Evolutionary conservation across 2,113 vertebrate genomes (phyloP).

Genomic region (Tichodroma muraria): DNA sequence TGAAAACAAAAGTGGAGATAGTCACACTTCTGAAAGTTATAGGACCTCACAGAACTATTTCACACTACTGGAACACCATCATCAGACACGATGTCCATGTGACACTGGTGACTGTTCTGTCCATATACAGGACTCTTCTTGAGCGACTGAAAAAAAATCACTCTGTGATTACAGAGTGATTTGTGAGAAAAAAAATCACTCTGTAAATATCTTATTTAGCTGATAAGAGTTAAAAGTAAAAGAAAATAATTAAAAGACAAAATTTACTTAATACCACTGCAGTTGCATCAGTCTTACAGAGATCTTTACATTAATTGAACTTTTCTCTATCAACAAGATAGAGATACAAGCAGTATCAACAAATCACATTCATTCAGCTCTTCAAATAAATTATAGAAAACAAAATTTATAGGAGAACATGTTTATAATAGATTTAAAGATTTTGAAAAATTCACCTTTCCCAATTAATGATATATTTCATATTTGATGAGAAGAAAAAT

Average conservation of each 20-base stretch:
- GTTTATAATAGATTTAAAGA: not conserved
- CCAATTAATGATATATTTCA: not conserved
- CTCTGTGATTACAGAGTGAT: no score
- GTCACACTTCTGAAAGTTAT: not conserved
- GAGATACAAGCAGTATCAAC: not conserved
- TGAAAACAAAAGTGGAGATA: constrained; percentile 32
- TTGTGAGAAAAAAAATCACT: not conserved
- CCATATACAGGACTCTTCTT: not conserved
- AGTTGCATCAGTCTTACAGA: not conserved
- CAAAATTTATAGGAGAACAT: not conserved
- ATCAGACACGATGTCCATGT: rapidly evolving
- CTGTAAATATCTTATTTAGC: not conserved
- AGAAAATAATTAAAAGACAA: not conserved
- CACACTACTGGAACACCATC: not conserved
- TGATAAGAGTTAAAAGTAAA: not conserved
- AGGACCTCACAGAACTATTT: not conserved
- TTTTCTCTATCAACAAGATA: not conserved
- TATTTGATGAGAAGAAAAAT: not conserved
- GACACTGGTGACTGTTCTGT: not conserved
- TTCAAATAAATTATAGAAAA: not conserved
- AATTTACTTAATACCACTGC: not conserved
- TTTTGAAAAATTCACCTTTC: not conserved
- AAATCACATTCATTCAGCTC: not conserved
- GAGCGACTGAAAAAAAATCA: not conserved
- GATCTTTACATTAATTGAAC: not conserved